Base-by-base conservation (phyloP, 1,140 invertebrate genomes). In the Hyposmocoma kahamanoa region DNA sequence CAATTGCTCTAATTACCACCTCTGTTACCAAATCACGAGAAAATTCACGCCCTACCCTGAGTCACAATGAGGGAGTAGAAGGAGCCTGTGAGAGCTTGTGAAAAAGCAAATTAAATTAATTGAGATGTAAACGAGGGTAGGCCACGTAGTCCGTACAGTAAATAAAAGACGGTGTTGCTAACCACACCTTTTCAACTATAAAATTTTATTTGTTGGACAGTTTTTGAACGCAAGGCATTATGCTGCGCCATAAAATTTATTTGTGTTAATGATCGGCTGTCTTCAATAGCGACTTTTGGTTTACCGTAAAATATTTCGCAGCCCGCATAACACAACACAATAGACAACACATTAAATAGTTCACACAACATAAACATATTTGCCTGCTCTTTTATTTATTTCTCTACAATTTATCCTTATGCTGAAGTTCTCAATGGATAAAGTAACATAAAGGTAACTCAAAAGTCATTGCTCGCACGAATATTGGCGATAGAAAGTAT, bases 51-150 rank as follows among this genome's bases (percentile, higher is more conserved):
- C 64, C 68, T 66, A 67, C 69, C 62, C 73, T 66, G 62, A 56
- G 69, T 78, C 59, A 72, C 70, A 80, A 76, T 72, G 65, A 70
- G 62, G 63, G 71, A 75, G 72, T 72, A n/a, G 67, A 74, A 68
- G 75, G 74, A 76, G 73, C 77, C 75, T 75, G 68, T 75, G 71
- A 82, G 77, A 77, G 71, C 74, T 73, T 72, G 70, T 77, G 73
- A 82, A 79, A 79, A 82, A 79, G 70, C 73, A 79, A 82, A 79
- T 82, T 82, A 79, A 79, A 73, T 79, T 77, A 79, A 77, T 82
- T 79, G 74, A 75, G 73, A 75, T 73, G 67, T 79, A 77, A 82
- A 80, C 66, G 67, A 80, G 73, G 73, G 76, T 65, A 64, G 56
- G 56, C 70, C 58, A 44, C 56, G 58, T 66, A 59, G 54, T 67